A percentile compares a stretch with the other conserved stretches of the same genome.
Conservation (phyloP, 1,140 invertebrate genomes). For the Meteorus sp. region DNA sequence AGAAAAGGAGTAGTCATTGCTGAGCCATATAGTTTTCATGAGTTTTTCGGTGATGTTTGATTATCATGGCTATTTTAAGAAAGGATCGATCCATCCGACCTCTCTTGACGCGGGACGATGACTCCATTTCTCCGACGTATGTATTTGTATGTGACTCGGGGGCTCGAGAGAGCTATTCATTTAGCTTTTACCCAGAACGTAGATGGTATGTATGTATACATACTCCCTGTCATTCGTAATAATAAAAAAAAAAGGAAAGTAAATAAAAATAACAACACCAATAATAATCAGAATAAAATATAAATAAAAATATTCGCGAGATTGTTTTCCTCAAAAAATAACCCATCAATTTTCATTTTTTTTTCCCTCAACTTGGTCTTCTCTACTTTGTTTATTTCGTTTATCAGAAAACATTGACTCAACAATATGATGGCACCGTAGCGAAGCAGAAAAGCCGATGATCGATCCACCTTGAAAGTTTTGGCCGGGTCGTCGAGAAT, state of each 20-base stretch:
- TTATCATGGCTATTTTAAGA: no score
- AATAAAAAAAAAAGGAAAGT: background rate
- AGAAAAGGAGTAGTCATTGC: no score
- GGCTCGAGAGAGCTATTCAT: slow-evolving; percentile 34
- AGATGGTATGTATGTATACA: slow-evolving; percentile 6
- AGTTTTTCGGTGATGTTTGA: no score
- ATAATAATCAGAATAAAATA: no score
- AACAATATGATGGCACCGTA: no score
- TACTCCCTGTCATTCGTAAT: background rate
- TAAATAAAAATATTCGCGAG: no score
- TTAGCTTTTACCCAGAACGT: no score
- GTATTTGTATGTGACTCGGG: slow-evolving; percentile 21
- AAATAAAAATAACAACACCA: background rate
- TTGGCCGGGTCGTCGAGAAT: slow-evolving; percentile 10
- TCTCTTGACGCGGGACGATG: slow-evolving; percentile 33
- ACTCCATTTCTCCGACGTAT: no score
- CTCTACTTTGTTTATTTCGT: no score
- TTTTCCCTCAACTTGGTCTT: background rate
- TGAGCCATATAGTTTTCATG: no score
- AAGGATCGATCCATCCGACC: slow-evolving; percentile 32
- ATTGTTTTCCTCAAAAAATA: background rate
- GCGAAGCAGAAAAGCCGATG: slow-evolving; percentile 9
- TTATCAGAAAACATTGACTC: no score
- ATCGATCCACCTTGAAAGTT: slow-evolving; percentile 24
- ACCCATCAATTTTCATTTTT: background rate